Percentiles rank a stretch among this genome's conserved stretches.
These are phyloP conservation scores for Xenopus tropicalis DNA, from an alignment of 2,113 vertebrate genomes.

Conservation along the genomic window UCB_Xtro_10.0 CM004447.2:51922001-51922500, in stretches of 20 bases:
- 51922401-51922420: not conserved
- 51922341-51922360: constrained; percentile 8
- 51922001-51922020: constrained; percentile 18
- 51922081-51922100: constrained; percentile 20
- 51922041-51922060: constrained; percentile 36
- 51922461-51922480: not conserved
- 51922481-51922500: no score
- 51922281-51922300: constrained; percentile 20
- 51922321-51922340: constrained; percentile 9
- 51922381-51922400: not conserved
- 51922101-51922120: constrained; percentile 28
- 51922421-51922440: not conserved
- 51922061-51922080: constrained; percentile 25
- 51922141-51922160: constrained; percentile 40
- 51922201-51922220: not conserved
- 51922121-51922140: constrained; percentile 30
- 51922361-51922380: constrained; percentile 8
- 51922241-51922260: not conserved
- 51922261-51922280: constrained; percentile 22
- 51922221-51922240: constrained; percentile 1
- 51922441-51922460: not conserved
- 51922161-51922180: constrained; percentile 30
- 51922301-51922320: constrained; percentile 19
- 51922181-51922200: constrained; percentile 1
- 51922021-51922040: constrained; percentile 31